Percentiles rank a stretch among this genome's conserved stretches.
Conservation (phyloP, 2,113 vertebrate genomes). For the Urocitellus parryii region DNA sequence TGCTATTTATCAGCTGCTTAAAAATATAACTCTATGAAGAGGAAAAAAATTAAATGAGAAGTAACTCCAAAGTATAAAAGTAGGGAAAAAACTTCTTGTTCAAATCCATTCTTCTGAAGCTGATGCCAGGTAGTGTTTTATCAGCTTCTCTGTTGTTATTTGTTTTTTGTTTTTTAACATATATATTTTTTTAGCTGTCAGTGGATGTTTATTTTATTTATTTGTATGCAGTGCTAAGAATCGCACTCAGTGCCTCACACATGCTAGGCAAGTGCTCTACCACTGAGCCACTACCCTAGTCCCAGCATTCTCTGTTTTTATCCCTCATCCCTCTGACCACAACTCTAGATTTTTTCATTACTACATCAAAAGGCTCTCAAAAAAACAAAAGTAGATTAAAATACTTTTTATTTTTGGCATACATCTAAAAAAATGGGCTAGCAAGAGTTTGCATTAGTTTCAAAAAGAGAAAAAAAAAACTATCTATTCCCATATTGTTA, state of each 20-base stretch:
- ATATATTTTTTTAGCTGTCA: too few relatives aligned
- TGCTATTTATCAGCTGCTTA: slow-evolving; percentile 5
- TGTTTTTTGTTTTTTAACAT: too few relatives aligned
- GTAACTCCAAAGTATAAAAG: slow-evolving; percentile 17
- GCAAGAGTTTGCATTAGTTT: neutral
- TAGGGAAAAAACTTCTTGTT: neutral
- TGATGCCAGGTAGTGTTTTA: neutral
- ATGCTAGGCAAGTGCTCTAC: too few relatives aligned
- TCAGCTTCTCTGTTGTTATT: neutral
- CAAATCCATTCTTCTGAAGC: slow-evolving; percentile 4
- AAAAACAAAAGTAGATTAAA: slow-evolving; percentile 20
- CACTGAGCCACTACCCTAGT: too few relatives aligned
- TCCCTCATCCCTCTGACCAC: neutral
- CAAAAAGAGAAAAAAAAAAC: neutral
- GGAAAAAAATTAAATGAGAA: slow-evolving; percentile 17
- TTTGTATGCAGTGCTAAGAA: too few relatives aligned
- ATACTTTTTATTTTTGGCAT: slow-evolving; percentile 18
- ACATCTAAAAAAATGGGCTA: neutral
- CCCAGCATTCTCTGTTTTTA: neutral
- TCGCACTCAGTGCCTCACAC: too few relatives aligned
- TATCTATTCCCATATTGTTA: neutral
- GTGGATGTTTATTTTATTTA: too few relatives aligned
- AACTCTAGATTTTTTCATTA: neutral
- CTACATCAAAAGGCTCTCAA: neutral
- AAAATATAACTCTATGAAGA: slow-evolving; percentile 36